A percentile compares a stretch with the other conserved stretches of the same genome.
Conservation (phyloP, 1,140 invertebrate species). For the Agrypnia vestita region DNA sequence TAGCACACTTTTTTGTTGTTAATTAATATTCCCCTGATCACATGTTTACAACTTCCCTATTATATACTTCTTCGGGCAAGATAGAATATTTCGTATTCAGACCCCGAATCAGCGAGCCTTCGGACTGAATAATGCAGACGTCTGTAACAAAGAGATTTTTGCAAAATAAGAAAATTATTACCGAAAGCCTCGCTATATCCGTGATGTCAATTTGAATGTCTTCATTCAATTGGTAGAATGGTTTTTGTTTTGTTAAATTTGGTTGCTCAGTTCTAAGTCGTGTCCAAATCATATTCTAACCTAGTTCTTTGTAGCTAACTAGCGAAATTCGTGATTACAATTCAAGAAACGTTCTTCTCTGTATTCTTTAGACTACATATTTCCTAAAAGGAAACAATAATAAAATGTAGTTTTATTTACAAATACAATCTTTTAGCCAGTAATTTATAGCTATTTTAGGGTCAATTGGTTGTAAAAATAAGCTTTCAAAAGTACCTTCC, state of each 20-base stretch:
- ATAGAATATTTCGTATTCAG: constrained; percentile 11
- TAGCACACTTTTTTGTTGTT: background rate
- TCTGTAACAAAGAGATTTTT: constrained; percentile 12
- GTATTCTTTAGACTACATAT: background rate
- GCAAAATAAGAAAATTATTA: constrained; percentile 13
- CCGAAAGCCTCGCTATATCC: background rate
- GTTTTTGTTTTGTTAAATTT: constrained; percentile 18
- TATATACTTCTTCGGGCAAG: background rate
- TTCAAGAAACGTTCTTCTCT: constrained; percentile 6
- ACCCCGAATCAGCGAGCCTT: background rate
- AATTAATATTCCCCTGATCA: background rate
- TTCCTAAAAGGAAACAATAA: background rate
- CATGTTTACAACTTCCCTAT: background rate
- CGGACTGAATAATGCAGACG: constrained; percentile 1
- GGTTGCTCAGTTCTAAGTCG: background rate
- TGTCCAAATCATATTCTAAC: constrained; percentile 12
- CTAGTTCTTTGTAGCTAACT: background rate
- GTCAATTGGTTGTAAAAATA: too few relatives aligned
- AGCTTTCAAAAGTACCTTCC: too few relatives aligned
- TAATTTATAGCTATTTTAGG: too few relatives aligned
- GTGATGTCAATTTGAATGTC: background rate
- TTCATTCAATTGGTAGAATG: background rate
- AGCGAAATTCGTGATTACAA: background rate
- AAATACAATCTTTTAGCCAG: too few relatives aligned
- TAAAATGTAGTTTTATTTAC: background rate